A percentile compares a stretch with the other conserved stretches of the same genome.
Conservation (phyloP, 2,888 invertebrate genomes). For the Buathra laborator region DNA sequence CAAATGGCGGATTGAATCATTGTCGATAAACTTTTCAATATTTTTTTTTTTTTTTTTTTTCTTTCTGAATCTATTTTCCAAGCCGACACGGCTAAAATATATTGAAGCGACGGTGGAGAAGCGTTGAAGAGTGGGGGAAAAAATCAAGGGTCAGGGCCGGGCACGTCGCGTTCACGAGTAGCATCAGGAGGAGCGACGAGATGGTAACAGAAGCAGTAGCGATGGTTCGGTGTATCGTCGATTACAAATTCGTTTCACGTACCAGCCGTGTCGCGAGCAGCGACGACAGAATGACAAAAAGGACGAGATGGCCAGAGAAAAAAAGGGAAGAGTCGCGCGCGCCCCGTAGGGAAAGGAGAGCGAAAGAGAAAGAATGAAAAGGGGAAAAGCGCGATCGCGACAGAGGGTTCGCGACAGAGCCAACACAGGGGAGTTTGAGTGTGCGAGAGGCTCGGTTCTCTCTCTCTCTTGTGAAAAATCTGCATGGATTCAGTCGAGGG, state of each 20-base stretch:
- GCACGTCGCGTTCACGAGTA: constrained; percentile 52
- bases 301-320: constrained; percentile 66
- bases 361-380: constrained; percentile 57
- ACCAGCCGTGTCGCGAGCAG: constrained; percentile 74
- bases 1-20: constrained; percentile 32
- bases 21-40: constrained; percentile 25
- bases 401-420: constrained; percentile 24
- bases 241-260: constrained; percentile 83
- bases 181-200: constrained; percentile 47
- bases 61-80: constrained; percentile 38
- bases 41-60: constrained; percentile 3
- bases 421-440: constrained; percentile 29
- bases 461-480: constrained; percentile 79
- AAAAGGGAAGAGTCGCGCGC: constrained; percentile 48
- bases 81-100: constrained; percentile 14
- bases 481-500: constrained; percentile 78
- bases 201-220: constrained; percentile 52
- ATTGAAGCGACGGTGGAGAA: constrained; percentile 20
- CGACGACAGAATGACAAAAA: constrained; percentile 82
- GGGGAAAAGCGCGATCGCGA: constrained; percentile 38
- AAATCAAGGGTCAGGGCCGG: constrained; percentile 65
- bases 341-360: constrained; percentile 33
- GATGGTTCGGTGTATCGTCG: constrained; percentile 65
- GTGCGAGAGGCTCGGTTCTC: constrained; percentile 28
- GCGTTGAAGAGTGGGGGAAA: constrained; percentile 29